These are phyloP conservation scores for Orientallactaga bullata DNA, from an alignment of 2,113 vertebrate species.

Conservation along the genomic window DNA sequence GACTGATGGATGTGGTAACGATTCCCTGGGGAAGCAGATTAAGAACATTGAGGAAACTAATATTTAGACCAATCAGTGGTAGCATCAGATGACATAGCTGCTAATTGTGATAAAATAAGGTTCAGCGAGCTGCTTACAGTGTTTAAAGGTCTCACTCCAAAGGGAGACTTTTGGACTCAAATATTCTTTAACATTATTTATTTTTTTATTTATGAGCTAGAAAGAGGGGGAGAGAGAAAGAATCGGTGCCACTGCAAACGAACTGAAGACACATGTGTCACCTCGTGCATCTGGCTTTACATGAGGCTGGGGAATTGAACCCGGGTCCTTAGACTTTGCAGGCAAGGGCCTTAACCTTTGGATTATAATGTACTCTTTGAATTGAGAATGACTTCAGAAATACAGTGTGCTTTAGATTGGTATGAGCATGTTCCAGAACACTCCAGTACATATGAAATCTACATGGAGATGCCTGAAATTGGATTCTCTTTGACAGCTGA, in stretches of 20 bases:
- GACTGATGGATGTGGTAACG: neutral
- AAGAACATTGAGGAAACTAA: slow-evolving; percentile 10
- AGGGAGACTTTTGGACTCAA: neutral
- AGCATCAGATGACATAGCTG: neutral
- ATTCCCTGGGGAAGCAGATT: neutral
- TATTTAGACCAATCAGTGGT: neutral
- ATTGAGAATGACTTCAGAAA: neutral
- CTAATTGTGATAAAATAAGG: neutral
- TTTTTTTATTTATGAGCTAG: too few species aligned
- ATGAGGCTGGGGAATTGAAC: too few species aligned
- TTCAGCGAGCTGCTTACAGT: neutral
- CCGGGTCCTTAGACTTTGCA: too few species aligned
- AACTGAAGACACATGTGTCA: too few species aligned
- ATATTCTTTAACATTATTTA: too few species aligned
- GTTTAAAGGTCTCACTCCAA: neutral
- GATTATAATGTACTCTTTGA: neutral
- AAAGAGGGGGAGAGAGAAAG: too few species aligned
- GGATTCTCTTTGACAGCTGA: slow-evolving; percentile 56
- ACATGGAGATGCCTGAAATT: neutral
- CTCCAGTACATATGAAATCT: neutral
- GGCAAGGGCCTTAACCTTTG: too few species aligned
- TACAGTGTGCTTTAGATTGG: neutral
- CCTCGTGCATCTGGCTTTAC: too few species aligned
- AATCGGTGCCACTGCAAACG: too few species aligned
- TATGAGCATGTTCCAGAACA: neutral